Conservation (phyloP, 2,888 invertebrate genomes). For the Busseola fusca region DNA sequence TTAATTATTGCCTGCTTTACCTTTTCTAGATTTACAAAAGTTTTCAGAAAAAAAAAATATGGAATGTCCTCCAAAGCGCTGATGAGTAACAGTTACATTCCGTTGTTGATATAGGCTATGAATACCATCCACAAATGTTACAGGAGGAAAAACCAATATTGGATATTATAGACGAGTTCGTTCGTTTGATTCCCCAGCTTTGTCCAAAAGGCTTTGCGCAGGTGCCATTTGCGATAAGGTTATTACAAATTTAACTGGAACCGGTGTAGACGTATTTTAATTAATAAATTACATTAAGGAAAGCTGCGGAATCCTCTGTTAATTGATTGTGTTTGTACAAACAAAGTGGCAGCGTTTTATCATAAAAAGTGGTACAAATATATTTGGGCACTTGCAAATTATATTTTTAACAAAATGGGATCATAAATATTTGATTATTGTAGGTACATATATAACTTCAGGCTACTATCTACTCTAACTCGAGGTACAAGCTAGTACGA, state of each 20-base stretch:
- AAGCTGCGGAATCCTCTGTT: background rate
- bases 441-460: background rate
- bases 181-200: constrained; percentile 1
- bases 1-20: background rate
- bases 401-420: background rate
- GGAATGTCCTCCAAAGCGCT: background rate
- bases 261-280: background rate
- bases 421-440: background rate
- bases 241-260: constrained; percentile 1
- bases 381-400: background rate
- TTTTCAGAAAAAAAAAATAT: background rate
- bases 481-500: too few relatives aligned
- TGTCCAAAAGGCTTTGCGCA: background rate
- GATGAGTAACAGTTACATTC: background rate
- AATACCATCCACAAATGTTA: background rate
- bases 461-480: too few relatives aligned
- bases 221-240: constrained; percentile 13
- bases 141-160: background rate
- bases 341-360: background rate
- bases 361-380: background rate
- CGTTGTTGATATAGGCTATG: background rate
- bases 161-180: background rate
- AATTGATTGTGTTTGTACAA: constrained; percentile 14
- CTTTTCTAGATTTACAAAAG: background rate
- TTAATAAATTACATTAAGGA: constrained; percentile 11